These are phyloP conservation scores for Eubasilissa splendida DNA, from an alignment of 2,888 invertebrate species.

Conservation along the genomic window DNA sequence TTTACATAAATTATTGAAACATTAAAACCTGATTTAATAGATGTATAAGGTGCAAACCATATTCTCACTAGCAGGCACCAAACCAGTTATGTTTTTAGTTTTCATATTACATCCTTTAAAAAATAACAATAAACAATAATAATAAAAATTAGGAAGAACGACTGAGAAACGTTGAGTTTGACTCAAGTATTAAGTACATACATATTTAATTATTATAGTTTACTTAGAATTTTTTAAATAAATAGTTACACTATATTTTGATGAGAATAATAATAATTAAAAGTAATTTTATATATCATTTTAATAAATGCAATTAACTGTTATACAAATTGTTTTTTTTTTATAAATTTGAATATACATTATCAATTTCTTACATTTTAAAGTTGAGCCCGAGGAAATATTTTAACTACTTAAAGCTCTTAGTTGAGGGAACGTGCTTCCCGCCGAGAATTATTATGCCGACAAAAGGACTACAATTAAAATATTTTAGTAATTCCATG, in stretches of 20 bases:
- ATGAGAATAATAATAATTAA: constrained; percentile 9
- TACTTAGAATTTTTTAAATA: constrained; percentile 3
- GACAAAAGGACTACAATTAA: constrained; percentile 40
- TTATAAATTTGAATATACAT: constrained; percentile 14
- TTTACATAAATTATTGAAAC: no score
- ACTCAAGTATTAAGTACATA: constrained; percentile 3
- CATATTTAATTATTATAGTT: background rate
- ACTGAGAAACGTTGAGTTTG: background rate
- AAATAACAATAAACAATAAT: no score
- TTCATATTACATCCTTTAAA: no score
- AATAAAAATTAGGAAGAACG: no score
- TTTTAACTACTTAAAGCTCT: constrained; percentile 74
- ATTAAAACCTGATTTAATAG: no score
- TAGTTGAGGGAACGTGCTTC: constrained; percentile 64
- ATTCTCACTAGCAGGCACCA: no score
- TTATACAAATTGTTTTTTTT: background rate
- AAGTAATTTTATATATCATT: no score
- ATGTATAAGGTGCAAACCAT: no score
- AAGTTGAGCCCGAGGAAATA: constrained; percentile 65
- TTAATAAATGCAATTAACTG: background rate
- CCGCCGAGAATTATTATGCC: constrained; percentile 42
- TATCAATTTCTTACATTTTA: constrained; percentile 36
- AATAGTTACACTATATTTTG: background rate
- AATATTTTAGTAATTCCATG: constrained; percentile 24
- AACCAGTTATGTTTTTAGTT: no score